Evolutionary conservation across 2,113 vertebrate genomes (phyloP), one percentile per base, ranked within the genome.

Genomic region (Microtus ochrogaster): DNA sequence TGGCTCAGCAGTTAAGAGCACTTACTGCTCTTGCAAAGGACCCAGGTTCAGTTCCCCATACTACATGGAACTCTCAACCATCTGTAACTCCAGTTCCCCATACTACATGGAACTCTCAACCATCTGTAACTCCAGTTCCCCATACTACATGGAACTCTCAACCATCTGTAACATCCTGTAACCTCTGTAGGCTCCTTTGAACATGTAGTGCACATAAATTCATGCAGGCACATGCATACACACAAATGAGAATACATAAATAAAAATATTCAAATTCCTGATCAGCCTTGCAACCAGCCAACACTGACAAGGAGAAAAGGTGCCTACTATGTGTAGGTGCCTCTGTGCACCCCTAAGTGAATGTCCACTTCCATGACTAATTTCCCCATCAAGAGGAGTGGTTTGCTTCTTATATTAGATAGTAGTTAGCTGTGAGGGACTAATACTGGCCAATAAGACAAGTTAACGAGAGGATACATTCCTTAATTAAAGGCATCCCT

Each of bases 251-350:
- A 82, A 22, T 55, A 58, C 14, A 58, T 52, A 58, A n/a, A 58
- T 41, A 63, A 83, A 39, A 83, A 17, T 28, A 63, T 9, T 41
- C 58, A 85, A 39, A 30, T 11, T 16, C 82, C 19, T 65, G 61
- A 8, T 19, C 72, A 3, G 13, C 70, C 84, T 58, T 22, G 52
- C 22, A 19, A 9, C 61, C 1, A 3, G 26, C 33, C 86, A 30
- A 1, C 8, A 5, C 0, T 41, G 39, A 84, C 44, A 65, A 65
- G 39, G 26, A 30, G 4, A 26, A 10, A 24, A 26, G 9, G 21
- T 9, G 26, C 63, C 63, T 79, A 5, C 26, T 10, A 1, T 13
- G 79, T 33, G 9, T 3, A 0, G 0, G 21, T 0, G 4, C n/a
- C 49, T 26, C 24, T 9, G 0, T 36, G 3, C 44, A 30, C 44